Base-by-base conservation (phyloP, 1,140 invertebrate genomes). In the Atta cephalotes region DNA sequence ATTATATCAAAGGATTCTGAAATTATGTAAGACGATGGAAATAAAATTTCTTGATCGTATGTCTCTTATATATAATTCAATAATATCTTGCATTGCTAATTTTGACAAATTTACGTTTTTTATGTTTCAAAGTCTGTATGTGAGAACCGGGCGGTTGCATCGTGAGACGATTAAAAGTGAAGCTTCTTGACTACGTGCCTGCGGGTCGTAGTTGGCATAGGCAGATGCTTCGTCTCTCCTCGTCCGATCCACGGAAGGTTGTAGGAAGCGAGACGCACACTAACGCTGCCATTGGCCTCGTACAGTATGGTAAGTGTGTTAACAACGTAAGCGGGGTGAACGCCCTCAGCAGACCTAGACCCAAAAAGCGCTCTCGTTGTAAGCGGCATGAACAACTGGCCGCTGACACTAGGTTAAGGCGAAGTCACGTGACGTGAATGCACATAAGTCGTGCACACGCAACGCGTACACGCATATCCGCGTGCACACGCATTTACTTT, bases 281-380 rank as follows among this genome's bases (percentile, higher is more conserved):
- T 70, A 88, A 80, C 77, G 56, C 60, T 71, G 80, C 63, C 87
- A 62, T 68, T 49, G 63, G 71, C 80, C 68, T 78, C 76, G 76
- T 72, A 63, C 89, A 53, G 66, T 88, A 90, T 86, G 87, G 90
- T 93, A 93, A 93, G 92, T 94, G 92, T 93, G 92, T 92, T 93
- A 93, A 91, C 89, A 90, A 91, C 91, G 90, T 89, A 86, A 89
- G 86, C 87, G 88, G 91, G 93, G 92, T 93, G 92, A 93, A 94
- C 88, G 94, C 87, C 93, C 93, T 92, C 91, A 62, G 85, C 90
- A 94, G 93, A 94, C 94, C 94, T 94, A 94, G 93, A 94, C 94
- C 94, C 94, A 92, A 94, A 94, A 94, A 92, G 80, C 92, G 51
- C 77, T 84, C 88, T 81, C 71, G 79, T 81, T 70, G 49, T 45